Conservation (phyloP, 1,140 invertebrate genomes). For the Cryptotermes secundus region DNA sequence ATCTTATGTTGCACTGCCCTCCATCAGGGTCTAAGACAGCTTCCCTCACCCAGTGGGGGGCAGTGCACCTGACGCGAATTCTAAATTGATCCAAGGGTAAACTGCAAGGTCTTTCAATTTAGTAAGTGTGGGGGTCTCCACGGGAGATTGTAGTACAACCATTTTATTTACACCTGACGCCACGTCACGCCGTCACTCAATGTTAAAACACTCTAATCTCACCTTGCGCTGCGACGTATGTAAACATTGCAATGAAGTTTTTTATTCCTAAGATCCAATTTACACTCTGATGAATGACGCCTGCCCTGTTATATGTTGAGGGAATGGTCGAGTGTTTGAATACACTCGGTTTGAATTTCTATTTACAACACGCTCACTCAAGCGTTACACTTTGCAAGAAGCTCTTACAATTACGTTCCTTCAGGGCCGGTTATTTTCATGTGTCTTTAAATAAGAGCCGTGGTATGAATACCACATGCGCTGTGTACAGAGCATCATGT, state of each 20-base stretch:
- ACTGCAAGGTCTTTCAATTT: constrained; percentile 4
- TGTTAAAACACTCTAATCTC: neutral
- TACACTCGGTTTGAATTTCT: neutral
- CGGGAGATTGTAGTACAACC: neutral
- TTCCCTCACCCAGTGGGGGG: neutral
- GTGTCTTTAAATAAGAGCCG: no score
- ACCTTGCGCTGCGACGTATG: neutral
- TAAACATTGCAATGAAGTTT: neutral
- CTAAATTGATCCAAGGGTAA: neutral
- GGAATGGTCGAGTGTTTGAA: neutral
- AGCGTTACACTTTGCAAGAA: neutral
- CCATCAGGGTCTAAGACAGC: neutral
- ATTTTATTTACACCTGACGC: constrained; percentile 5
- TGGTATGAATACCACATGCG: no score
- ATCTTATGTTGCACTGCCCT: neutral
- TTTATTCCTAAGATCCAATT: constrained; percentile 8
- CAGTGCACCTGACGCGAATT: neutral
- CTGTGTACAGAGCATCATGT: no score
- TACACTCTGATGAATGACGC: neutral
- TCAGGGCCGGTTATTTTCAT: neutral
- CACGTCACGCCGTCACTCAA: constrained; percentile 4
- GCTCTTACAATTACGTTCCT: neutral
- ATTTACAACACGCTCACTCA: neutral
- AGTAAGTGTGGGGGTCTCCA: neutral
- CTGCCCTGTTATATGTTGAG: neutral